These are phyloP conservation scores for Cataglyphis cursor DNA, from an alignment of 2,888 invertebrate species.

Conservation along the genomic window DNA sequence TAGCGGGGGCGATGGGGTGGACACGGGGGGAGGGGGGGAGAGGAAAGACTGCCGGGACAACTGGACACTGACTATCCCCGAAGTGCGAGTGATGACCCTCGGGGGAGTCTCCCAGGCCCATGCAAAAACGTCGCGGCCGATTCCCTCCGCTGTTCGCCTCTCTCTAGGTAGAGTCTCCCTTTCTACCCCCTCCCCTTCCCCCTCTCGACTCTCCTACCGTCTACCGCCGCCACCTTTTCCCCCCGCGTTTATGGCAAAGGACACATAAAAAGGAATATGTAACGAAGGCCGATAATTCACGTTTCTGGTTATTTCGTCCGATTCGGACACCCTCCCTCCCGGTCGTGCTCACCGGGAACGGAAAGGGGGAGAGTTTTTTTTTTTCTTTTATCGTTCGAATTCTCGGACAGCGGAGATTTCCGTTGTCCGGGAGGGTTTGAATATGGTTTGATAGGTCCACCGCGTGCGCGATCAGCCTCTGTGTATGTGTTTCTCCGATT, in stretches of 20 bases:
- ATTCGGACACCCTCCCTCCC: conserved; percentile 32
- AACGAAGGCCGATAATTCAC: conserved; percentile 85
- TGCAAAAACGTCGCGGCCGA: conserved; percentile 80
- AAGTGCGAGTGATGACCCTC: conserved; percentile 87
- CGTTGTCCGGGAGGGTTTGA: conserved; percentile 65
- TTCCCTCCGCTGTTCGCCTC: conserved; percentile 51
- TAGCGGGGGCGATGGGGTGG: conserved; percentile 73
- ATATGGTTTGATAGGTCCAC: conserved; percentile 74
- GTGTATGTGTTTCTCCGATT: conserved; percentile 46
- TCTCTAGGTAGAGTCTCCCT: conserved; percentile 23
- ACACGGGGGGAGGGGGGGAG: conserved; percentile 18
- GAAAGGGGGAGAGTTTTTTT: neutral
- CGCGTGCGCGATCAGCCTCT: conserved; percentile 37
- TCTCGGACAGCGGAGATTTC: conserved; percentile 67
- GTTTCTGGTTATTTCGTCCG: conserved; percentile 67
- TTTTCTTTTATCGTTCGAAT: conserved; percentile 73
- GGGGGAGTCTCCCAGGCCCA: conserved; percentile 79
- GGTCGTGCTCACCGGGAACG: neutral
- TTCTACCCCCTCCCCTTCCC: neutral
- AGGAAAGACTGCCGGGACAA: conserved; percentile 63
- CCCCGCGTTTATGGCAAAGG: conserved; percentile 81
- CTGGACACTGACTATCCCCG: conserved; percentile 83
- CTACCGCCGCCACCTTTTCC: conserved; percentile 73
- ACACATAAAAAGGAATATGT: conserved; percentile 86
- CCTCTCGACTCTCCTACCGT: neutral